Conservation (phyloP, 2,888 invertebrate species). For the Melanargia galathea region DNA sequence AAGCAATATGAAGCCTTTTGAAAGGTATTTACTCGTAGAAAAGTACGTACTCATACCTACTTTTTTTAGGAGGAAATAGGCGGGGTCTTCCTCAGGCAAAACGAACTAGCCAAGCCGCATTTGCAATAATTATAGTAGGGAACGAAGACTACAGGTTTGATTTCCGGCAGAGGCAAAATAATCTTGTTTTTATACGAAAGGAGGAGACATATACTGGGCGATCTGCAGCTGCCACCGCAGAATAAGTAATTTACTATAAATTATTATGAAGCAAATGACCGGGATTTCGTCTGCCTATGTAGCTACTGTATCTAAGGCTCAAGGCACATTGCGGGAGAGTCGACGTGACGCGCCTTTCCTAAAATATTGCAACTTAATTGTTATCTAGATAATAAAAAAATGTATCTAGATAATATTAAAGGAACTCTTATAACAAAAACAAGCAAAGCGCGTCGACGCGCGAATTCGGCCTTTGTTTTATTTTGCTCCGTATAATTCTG, state of each 20-base stretch:
- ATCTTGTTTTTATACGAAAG: constrained; percentile 15
- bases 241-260: background rate
- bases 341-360: too few relatives aligned
- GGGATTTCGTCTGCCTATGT: too few relatives aligned
- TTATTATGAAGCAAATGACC: background rate
- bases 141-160: constrained; percentile 21
- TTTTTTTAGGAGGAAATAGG: constrained; percentile 28
- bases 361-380: too few relatives aligned
- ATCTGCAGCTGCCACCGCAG: background rate
- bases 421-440: too few relatives aligned
- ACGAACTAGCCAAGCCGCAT: constrained; percentile 22
- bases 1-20: background rate
- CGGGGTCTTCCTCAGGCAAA: constrained; percentile 22
- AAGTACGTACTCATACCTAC: background rate
- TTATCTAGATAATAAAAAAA: too few relatives aligned
- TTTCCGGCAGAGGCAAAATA: constrained; percentile 18
- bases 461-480: too few relatives aligned
- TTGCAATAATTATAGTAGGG: constrained; percentile 22
- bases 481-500: too few relatives aligned
- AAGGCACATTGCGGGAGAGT: too few relatives aligned
- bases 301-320: too few relatives aligned
- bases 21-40: background rate
- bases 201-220: constrained; percentile 12
- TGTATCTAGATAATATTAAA: too few relatives aligned
- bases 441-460: too few relatives aligned